Evolutionary conservation across 2,888 invertebrate species (phyloP), one percentile per base, ranked within the genome.

Genomic region (Diaperis boleti): DNA sequence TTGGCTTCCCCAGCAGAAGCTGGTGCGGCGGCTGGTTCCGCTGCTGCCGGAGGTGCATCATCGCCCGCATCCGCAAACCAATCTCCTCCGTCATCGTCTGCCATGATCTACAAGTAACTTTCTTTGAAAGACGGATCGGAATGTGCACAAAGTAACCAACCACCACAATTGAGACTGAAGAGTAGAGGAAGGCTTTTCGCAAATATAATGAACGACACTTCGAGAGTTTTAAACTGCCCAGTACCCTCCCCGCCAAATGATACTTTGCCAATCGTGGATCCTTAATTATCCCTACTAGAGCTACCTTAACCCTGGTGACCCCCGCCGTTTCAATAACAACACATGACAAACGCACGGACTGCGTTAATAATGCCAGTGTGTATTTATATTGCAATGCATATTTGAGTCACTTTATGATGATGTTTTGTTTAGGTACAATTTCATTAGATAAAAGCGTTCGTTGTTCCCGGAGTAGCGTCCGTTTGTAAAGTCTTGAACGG

Each of bases 151-250:
- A 20, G 33, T 33, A 29, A 52, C 35, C 11, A 37, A 37, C 33
- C 17, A 39, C 39, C 13, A 39, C 8, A 44, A 15, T 29, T 31
- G 18, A 50, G 41, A 35, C 26, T 26, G 13, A 41, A 44, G 35
- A 11, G 42, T 15, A 26, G 7, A 33, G 17, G 31, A 49, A 39
- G 31, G 18, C 61, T 29, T 60, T 45, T 54, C 11, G 31, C 52
- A 35, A 60, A 37, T 71, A 66, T 69, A 69, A 69, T 73, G 74
- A 72, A 75, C 74, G 73, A 73, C 73, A 73, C 18, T 15, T 29
- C 75, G 73, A 76, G 76, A 70, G 76, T 77, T 78, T 78, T 79
- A 79, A 79, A 74, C 75, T 68, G 74, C 71, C 67, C 68, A 67
- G 64, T 65, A 66, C 59, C 68, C 74, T 72, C 76, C 74, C 74